Base-by-base conservation (phyloP, 2,113 vertebrate species). In the Gambusia holbrooki region DNA sequence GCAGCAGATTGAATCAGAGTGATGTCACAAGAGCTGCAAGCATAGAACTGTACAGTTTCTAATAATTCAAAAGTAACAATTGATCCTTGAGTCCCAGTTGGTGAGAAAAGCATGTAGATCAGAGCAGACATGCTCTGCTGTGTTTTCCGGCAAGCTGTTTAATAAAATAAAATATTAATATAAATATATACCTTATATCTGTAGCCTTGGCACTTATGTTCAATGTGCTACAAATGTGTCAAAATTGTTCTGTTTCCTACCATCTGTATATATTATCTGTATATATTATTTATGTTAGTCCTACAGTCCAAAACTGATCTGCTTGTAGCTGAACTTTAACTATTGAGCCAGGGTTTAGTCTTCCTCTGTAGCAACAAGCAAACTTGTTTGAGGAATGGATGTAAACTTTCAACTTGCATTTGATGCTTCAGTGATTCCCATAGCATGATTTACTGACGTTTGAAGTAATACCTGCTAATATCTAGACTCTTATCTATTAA, bases 391-490 rank as follows among this genome's bases (percentile, higher is more conserved):
- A 72, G 28, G 51, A 15, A 51, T 78, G 30, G 45, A 69, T 13
- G 62, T 0, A 0, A 67, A 12, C 25, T 32, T 74, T 37, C 61
- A 72, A 72, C 65, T 54, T 80, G 11, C 28, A 15, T 40, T 73
- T 79, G 63, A 79, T 3, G 77, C 79, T 78, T 35, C 66, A 65
- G 77, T 79, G 70, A 37, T 75, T 75, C 79, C 73, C 58, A 45
- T 71, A 81, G 82, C 58, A 28, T 30, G 29, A 82, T 84, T 66
- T 67, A 35, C 62, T 65, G 42, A 79, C 71, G 33, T 77, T 80
- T 76, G 77, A 85, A 62, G 62, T 80, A 77, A 81, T 88, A 79
- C 69, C 65, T 82, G 69, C 35, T 85, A 87, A 85, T 83, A 73
- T 74, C 75, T 29, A 28, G 3, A 1, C 48, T 65, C 72, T 54